A percentile compares a stretch with the other conserved stretches of the same genome.
These are phyloP conservation scores for Thysanoteuthis rhombus DNA, from an alignment of 2,888 invertebrate species.

Conservation along the genomic window DNA sequence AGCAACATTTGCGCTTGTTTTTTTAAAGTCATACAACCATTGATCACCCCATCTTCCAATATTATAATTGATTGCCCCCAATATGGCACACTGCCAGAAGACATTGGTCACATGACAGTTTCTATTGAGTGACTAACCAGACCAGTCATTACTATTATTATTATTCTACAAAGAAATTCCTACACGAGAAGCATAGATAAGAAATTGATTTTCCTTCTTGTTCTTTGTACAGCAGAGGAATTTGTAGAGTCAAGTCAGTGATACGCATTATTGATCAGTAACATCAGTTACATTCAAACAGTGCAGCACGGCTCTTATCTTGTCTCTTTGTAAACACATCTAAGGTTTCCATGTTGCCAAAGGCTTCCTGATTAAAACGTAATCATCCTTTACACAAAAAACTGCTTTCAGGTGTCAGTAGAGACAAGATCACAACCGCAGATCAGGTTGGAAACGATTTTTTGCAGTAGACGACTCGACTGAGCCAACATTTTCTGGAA, in stretches of 20 bases:
- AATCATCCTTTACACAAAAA: background rate
- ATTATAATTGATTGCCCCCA: no score
- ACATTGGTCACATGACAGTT: no score
- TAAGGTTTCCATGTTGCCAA: background rate
- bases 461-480: no score
- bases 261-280: no score
- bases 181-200: background rate
- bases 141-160: no score
- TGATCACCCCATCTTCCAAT: no score
- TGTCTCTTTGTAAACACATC: background rate
- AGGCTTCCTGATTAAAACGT: background rate
- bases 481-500: no score
- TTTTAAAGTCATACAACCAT: no score
- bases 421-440: background rate
- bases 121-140: no score
- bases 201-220: background rate
- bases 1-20: no score
- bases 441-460: no score
- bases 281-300: background rate
- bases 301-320: background rate
- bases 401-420: background rate
- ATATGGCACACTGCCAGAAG: no score
- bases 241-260: background rate
- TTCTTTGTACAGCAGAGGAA: background rate
- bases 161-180: background rate